A percentile compares a stretch with the other conserved stretches of the same genome.
Conservation (phyloP, 2,113 vertebrate genomes). For the Pseudorasbora parva region DNA sequence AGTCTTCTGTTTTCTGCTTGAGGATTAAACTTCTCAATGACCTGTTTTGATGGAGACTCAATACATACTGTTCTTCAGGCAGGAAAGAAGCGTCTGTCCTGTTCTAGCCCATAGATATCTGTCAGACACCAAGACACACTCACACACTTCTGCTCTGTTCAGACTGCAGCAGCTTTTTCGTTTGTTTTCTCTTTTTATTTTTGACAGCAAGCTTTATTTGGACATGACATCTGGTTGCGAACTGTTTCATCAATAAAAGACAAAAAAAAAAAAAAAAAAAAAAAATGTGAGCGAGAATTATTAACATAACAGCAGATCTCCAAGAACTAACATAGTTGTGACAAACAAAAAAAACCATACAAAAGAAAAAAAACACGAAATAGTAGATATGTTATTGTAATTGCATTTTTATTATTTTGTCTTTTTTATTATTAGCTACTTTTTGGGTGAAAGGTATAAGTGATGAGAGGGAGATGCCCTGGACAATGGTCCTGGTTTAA, state of each 20-base stretch:
- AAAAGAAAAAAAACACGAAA: slow-evolving; percentile 49
- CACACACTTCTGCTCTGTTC: slow-evolving; percentile 73
- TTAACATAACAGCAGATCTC: slow-evolving; percentile 68
- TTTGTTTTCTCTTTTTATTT: slow-evolving; percentile 60
- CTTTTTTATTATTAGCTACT: background rate
- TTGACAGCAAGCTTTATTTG: slow-evolving; percentile 86
- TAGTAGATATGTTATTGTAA: slow-evolving; percentile 57
- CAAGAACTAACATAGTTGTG: slow-evolving; percentile 66
- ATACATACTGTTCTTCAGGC: slow-evolving; percentile 29
- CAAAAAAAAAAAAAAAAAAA: slow-evolving; percentile 35
- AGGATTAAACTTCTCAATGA: slow-evolving; percentile 5
- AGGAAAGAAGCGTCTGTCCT: slow-evolving; percentile 61
- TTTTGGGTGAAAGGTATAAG: slow-evolving; percentile 12
- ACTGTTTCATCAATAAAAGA: slow-evolving; percentile 69
- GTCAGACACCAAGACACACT: slow-evolving; percentile 68
- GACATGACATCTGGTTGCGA: slow-evolving; percentile 80
- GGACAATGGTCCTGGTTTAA: background rate
- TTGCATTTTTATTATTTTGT: slow-evolving; percentile 35
- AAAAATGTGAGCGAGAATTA: slow-evolving; percentile 58
- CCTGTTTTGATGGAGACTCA: background rate
- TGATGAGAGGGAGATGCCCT: slow-evolving; percentile 2
- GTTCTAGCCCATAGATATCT: slow-evolving; percentile 79
- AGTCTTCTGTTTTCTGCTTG: slow-evolving; percentile 48
- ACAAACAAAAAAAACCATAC: slow-evolving; percentile 61
- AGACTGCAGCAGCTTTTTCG: slow-evolving; percentile 80